phyloP scores from a whole-genome alignment of 2,888 invertebrate genomes.

The Cosmia trapezina region DNA sequence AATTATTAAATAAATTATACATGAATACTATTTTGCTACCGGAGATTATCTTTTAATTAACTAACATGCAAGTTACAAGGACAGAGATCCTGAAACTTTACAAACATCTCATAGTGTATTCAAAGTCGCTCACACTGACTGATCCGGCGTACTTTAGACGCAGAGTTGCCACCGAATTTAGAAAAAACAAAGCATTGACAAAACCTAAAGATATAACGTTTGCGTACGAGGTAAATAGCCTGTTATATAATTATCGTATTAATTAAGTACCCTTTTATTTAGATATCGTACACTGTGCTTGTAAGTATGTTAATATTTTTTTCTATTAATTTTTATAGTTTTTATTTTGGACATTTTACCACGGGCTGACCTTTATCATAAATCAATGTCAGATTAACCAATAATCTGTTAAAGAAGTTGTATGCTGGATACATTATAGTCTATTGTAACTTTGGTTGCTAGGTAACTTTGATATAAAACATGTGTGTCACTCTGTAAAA shows the following conservation, averaged over 20 bases:
- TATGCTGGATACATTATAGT: too few species aligned
- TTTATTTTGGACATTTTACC: background rate
- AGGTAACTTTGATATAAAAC: too few species aligned
- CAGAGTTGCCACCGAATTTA: conserved; percentile 94
- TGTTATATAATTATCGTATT: background rate
- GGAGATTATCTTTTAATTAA: background rate
- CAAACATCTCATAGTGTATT: conserved; percentile 94
- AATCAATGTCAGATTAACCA: conserved; percentile 20
- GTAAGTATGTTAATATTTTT: background rate
- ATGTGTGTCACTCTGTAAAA: too few species aligned
- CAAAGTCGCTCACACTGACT: conserved; percentile 93
- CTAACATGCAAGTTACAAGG: conserved; percentile 74
- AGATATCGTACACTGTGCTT: too few species aligned
- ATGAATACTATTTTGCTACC: conserved; percentile 18
- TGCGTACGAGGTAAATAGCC: conserved; percentile 79
- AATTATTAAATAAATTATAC: background rate
- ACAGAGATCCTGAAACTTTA: conserved; percentile 93
- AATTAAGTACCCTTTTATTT: too few species aligned
- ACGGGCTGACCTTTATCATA: conserved; percentile 5
- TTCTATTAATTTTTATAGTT: background rate
- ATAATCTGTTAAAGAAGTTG: too few species aligned
- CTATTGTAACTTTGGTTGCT: too few species aligned
- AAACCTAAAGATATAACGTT: conserved; percentile 79
- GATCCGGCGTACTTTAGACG: conserved; percentile 94
- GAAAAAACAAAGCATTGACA: conserved; percentile 90